These are phyloP conservation scores for Tenthredo livida DNA, from an alignment of 2,888 invertebrate genomes.

Conservation along the genomic window DNA sequence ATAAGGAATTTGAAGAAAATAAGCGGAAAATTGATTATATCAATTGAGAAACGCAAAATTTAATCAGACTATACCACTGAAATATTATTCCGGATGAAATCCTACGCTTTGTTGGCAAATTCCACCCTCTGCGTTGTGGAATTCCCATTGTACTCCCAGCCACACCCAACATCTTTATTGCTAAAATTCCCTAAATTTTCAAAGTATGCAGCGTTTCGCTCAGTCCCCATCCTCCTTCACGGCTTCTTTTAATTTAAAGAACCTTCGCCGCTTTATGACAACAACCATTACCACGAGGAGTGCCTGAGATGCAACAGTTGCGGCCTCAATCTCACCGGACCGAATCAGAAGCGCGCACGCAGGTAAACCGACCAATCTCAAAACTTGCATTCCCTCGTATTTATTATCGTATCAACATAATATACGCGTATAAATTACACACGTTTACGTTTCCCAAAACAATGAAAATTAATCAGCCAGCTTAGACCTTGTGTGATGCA, in stretches of 20 bases:
- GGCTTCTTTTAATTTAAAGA: constrained; percentile 82
- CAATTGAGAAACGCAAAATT: constrained; percentile 25
- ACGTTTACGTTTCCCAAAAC: neutral
- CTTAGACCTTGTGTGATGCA: too few species aligned
- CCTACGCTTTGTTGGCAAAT: constrained; percentile 44
- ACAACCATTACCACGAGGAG: constrained; percentile 98
- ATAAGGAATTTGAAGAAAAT: neutral
- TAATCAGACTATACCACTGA: constrained; percentile 21
- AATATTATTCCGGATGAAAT: constrained; percentile 50
- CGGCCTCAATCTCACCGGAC: constrained; percentile 94
- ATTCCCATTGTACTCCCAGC: constrained; percentile 45
- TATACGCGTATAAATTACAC: neutral
- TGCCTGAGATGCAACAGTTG: constrained; percentile 98
- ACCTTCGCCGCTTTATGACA: constrained; percentile 94
- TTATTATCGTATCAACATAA: neutral
- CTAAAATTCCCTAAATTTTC: constrained; percentile 46
- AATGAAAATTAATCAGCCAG: neutral
- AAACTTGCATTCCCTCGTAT: neutral
- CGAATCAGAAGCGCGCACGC: constrained; percentile 84
- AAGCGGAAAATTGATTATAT: neutral
- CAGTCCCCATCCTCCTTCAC: neutral
- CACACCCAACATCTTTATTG: constrained; percentile 49
- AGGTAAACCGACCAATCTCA: constrained; percentile 67
- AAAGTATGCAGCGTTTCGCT: constrained; percentile 36
- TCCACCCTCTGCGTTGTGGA: constrained; percentile 44